Conservation (phyloP, 2,113 vertebrate genomes). For the Pantherophis guttatus region DNA sequence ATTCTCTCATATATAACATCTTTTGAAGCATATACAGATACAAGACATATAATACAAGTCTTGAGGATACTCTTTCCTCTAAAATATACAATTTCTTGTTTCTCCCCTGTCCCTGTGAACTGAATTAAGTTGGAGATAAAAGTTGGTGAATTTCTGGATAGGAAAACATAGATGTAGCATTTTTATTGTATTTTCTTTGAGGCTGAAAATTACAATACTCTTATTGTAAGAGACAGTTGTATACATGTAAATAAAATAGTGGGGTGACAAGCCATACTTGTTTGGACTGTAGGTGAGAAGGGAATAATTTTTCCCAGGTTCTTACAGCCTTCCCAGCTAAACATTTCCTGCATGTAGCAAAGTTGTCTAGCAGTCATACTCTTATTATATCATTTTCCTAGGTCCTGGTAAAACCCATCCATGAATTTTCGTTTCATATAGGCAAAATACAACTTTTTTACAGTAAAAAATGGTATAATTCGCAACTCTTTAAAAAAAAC, state of each 20-base stretch:
- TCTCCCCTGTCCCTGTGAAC: background rate
- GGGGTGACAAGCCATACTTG: background rate
- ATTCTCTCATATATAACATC: background rate
- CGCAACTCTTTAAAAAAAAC: background rate
- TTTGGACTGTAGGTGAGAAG: background rate
- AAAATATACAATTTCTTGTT: background rate
- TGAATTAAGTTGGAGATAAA: background rate
- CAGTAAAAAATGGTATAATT: background rate
- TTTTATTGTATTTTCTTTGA: background rate
- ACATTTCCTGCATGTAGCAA: background rate
- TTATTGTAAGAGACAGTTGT: background rate
- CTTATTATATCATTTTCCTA: background rate
- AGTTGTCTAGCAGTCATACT: background rate
- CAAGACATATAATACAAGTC: background rate
- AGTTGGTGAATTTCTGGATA: background rate
- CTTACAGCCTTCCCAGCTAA: background rate
- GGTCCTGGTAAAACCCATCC: background rate
- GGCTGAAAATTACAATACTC: background rate
- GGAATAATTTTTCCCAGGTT: background rate
- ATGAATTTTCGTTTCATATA: background rate
- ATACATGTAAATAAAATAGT: background rate
- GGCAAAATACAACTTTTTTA: background rate
- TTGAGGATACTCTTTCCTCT: background rate
- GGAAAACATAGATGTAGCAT: background rate
- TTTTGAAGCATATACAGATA: slow-evolving; percentile 17